Conservation (phyloP, 2,113 vertebrate genomes). For the Emydura subglobosa region DNA sequence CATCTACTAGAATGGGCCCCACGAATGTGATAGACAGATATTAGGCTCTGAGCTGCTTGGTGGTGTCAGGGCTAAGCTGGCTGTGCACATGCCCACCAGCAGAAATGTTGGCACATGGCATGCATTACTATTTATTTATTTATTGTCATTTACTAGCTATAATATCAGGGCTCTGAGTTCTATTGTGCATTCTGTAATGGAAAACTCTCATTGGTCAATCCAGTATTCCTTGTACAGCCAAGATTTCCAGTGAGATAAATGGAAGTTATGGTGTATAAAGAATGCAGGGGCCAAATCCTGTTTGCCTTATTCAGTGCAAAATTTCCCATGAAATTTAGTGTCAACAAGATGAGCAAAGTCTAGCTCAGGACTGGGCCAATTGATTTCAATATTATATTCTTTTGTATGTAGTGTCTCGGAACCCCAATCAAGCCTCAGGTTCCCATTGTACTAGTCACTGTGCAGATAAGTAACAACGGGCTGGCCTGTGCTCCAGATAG, state of each 20-base stretch:
- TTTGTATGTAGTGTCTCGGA: background rate
- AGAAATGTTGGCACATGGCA: too few relatives aligned
- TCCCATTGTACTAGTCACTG: background rate
- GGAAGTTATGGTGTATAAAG: background rate
- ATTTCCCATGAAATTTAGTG: background rate
- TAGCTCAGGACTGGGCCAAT: background rate
- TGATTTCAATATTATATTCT: background rate
- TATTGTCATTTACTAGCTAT: background rate
- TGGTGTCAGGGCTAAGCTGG: background rate
- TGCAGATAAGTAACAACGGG: background rate
- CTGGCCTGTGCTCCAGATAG: background rate
- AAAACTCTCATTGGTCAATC: background rate
- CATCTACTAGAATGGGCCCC: background rate
- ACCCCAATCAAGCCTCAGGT: background rate
- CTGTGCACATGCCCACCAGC: too few relatives aligned
- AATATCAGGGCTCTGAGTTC: background rate
- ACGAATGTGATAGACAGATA: background rate
- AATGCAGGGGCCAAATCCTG: background rate
- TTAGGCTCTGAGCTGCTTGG: background rate
- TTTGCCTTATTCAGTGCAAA: background rate
- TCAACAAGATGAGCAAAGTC: background rate
- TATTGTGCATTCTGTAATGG: background rate
- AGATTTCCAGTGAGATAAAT: background rate
- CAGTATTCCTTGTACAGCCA: background rate
- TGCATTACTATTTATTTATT: background rate